phyloP scores from a whole-genome alignment of 2,888 invertebrate genomes.

The Nebria salina region DNA sequence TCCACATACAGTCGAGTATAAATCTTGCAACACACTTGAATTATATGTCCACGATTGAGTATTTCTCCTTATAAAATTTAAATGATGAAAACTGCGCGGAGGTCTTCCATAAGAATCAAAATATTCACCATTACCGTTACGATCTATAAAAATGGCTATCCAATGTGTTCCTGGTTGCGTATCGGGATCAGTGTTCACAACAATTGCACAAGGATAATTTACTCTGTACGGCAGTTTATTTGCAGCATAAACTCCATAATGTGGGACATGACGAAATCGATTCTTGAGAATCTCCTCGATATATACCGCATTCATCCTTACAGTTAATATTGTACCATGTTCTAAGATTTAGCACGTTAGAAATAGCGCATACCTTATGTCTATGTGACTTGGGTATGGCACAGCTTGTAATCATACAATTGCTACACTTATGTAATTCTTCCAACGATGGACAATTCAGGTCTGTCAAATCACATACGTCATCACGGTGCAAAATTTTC shows the following conservation, averaged over 20 bases:
- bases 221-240: slow-evolving; percentile 19
- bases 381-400: slow-evolving; percentile 10
- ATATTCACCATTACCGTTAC: slow-evolving; percentile 18
- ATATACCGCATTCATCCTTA: slow-evolving; percentile 6
- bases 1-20: slow-evolving; percentile 19
- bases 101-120: slow-evolving; percentile 32
- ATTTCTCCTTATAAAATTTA: neutral
- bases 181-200: slow-evolving; percentile 21
- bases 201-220: slow-evolving; percentile 33
- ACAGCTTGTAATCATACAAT: neutral
- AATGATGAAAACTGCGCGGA: neutral
- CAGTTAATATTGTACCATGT: neutral
- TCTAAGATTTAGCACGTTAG: neutral
- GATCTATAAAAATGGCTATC: slow-evolving; percentile 30
- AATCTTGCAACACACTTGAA: slow-evolving; percentile 22
- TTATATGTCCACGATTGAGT: slow-evolving; percentile 24
- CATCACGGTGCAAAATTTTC: too few relatives aligned
- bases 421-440: neutral
- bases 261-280: slow-evolving; percentile 2
- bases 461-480: too few relatives aligned
- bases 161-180: slow-evolving; percentile 23
- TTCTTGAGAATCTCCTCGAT: neutral
- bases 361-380: slow-evolving; percentile 2
- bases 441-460: neutral
- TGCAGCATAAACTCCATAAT: slow-evolving; percentile 13